A percentile compares a stretch with the other conserved stretches of the same genome.
Conservation (phyloP, 2,797 vertebrate species). For the Semaprochilodus insignis region DNA sequence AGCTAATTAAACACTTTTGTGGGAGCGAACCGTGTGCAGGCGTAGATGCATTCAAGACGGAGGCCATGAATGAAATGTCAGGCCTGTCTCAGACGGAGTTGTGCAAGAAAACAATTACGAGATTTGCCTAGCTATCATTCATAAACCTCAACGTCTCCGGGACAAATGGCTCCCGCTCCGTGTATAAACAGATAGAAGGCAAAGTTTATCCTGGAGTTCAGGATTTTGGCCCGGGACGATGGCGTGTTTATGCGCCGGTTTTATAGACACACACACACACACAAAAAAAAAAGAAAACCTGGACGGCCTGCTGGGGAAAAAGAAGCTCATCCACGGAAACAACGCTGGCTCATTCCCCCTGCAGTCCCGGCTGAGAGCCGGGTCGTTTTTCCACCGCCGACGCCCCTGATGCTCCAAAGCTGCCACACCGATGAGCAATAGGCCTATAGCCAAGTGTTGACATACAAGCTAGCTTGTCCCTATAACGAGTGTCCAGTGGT, state of each 20-base stretch:
- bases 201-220: conserved; percentile 36
- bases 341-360: conserved; percentile 41
- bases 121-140: not conserved
- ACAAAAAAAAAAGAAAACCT: conserved; percentile 25
- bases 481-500: too few species aligned
- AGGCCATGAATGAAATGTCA: conserved; percentile 15
- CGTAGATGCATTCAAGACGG: conserved; percentile 7
- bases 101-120: conserved; percentile 28
- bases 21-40: conserved; percentile 24
- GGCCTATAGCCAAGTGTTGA: not conserved
- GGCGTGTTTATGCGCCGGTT: conserved; percentile 46
- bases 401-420: conserved; percentile 25
- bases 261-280: conserved; percentile 31
- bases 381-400: conserved; percentile 42
- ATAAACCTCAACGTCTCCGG: conserved; percentile 40
- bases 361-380: not conserved
- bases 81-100: conserved; percentile 6
- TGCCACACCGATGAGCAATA: conserved; percentile 31
- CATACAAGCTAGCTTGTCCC: not conserved
- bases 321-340: conserved; percentile 49
- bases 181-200: conserved; percentile 38
- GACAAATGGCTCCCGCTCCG: conserved; percentile 26
- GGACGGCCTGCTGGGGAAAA: conserved; percentile 57
- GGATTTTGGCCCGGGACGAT: conserved; percentile 39
- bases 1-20: conserved; percentile 57